These are phyloP conservation scores for Ctenoplectra terminalis DNA, from an alignment of 1,140 invertebrate species.

Conservation along the genomic window DNA sequence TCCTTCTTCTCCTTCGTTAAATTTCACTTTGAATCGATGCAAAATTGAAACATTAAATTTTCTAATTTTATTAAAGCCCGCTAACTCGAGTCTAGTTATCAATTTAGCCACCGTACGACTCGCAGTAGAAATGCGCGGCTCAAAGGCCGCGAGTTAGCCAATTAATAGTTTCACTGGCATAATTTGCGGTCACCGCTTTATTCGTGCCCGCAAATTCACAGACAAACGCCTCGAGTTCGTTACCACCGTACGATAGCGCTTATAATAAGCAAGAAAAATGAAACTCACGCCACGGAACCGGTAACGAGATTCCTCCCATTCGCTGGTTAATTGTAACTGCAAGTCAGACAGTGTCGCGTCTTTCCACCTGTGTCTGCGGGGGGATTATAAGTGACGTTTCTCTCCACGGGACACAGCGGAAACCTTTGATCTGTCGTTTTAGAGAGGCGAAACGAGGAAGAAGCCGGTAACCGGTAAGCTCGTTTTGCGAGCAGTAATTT, in stretches of 20 bases:
- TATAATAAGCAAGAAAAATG: constrained; percentile 29
- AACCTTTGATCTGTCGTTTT: constrained; percentile 44
- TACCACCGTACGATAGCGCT: background rate
- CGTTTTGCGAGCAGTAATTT: constrained; percentile 40
- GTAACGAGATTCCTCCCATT: constrained; percentile 5
- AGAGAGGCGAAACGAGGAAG: background rate
- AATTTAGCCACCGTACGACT: background rate
- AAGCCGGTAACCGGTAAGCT: constrained; percentile 8
- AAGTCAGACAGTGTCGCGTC: background rate
- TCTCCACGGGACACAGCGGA: background rate
- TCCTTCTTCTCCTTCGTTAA: background rate
- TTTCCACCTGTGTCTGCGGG: background rate
- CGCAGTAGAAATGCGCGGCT: background rate
- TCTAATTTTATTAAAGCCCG: background rate
- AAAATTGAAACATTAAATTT: background rate
- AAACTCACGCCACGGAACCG: background rate
- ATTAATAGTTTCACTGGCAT: constrained; percentile 42
- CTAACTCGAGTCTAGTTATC: background rate
- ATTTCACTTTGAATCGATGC: too few relatives aligned
- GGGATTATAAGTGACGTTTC: constrained; percentile 1
- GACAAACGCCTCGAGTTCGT: background rate
- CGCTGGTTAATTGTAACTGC: constrained; percentile 2
- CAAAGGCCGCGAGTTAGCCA: constrained; percentile 39
- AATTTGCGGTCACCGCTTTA: constrained; percentile 33
- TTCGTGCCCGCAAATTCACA: background rate